Evolutionary conservation across 2,888 invertebrate genomes (phyloP), one percentile per base, ranked within the genome.

Genomic region (Stenodema calcarata): DNA sequence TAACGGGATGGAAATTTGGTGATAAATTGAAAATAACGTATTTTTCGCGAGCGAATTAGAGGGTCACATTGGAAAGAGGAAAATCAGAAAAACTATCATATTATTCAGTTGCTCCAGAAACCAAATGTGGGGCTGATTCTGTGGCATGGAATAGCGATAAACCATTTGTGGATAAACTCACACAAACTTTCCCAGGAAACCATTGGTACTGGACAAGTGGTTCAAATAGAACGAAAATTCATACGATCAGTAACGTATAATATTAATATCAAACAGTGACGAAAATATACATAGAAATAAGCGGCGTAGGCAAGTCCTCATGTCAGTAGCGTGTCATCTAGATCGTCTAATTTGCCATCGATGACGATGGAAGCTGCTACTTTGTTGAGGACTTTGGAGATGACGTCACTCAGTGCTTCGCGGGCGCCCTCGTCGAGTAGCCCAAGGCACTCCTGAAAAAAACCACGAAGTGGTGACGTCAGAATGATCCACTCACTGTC

Each of bases 321-420:
- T 84, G 89, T 89, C 47, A 90, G 88, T 85, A 98, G 92, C 86
- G 98, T 98, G 91, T 97, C 96, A 91, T 98, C 98, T 88, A 98
- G 93, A 91, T 98, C 97, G 90, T 98, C 97, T 91, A 97, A 96
- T 91, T 96, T 96, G 89, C 96, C 95, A 91, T 96, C 95, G 23
- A 95, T 93, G 90, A 95, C 95, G 50, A 94, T 93, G 27, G 86
- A 78, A 0, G 81, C 47, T 87, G 94, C 92, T 18, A 95, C 93
- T 92, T 97, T 97, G 88, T 95, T 95, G 90, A 97, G 92, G 88
- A 97, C 96, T 92, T 98, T 98, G 90, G 94, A 95, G 89, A 97
- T 95, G 87, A 98, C 97, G 91, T 98, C 98, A 88, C 93, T 94
- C 88, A 99, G 92, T 1, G 98, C 95, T 91, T 98, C 98, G 89